Conservation (phyloP, 2,797 vertebrate genomes). For the Lepilemur septentrionalis region DNA sequence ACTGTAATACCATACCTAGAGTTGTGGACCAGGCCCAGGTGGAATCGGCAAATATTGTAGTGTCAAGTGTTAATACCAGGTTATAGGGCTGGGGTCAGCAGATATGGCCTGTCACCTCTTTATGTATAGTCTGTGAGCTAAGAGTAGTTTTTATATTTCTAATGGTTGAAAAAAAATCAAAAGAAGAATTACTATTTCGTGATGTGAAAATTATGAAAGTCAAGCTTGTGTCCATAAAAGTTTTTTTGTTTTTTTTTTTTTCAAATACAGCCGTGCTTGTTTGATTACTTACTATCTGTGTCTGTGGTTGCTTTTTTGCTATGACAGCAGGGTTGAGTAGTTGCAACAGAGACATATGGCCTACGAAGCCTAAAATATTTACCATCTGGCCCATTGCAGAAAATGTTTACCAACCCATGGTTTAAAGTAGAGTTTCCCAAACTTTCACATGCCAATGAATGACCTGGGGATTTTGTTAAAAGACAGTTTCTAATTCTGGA, state of each 20-base stretch:
- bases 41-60: not conserved
- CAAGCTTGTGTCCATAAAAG: not conserved
- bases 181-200: not conserved
- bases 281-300: not conserved
- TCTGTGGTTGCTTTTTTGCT: not conserved
- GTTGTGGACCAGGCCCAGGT: not conserved
- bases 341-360: not conserved
- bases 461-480: not conserved
- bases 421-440: not conserved
- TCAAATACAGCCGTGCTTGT: not conserved
- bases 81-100: not conserved
- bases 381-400: not conserved
- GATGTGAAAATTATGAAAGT: slow-evolving; percentile 6
- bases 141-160: not conserved
- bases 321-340: not conserved
- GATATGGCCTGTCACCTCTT: not conserved
- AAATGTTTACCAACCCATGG: not conserved
- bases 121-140: not conserved
- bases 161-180: not conserved
- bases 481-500: not conserved
- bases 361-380: slow-evolving; percentile 8
- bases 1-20: not conserved
- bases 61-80: not conserved
- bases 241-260: not conserved
- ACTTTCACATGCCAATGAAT: not conserved